Base-by-base conservation (phyloP, 2,113 vertebrate species). In the Hypocryptadius cinnamomeus region DNA sequence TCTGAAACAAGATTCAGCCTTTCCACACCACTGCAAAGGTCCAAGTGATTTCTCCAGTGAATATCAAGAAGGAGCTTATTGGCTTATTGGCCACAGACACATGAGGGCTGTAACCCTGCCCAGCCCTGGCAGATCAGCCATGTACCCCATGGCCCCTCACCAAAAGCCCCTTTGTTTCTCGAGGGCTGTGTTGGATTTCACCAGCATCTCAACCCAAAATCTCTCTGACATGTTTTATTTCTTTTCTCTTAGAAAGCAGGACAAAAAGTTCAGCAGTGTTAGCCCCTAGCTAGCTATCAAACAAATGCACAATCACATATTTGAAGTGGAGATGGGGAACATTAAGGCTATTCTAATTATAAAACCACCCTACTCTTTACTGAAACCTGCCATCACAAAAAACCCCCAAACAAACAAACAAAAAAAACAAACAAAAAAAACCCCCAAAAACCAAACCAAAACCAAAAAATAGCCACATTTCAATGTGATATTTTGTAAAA, bases 401-500 rank as follows among this genome's bases (percentile, higher is more conserved):
- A 76, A 42, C 42, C n/a, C n/a, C n/a, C n/a, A n/a, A n/a, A n/a
- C n/a, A n/a, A n/a, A n/a, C n/a, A n/a, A n/a, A n/a, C n/a, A 57
- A 47, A 35, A 63, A 45, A 6, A 57, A n/a, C 60, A n/a, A 57
- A 60, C 44, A 61, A n/a, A 71, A 39, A 45, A 2, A 54, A 35
- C n/a, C n/a, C n/a, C n/a, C n/a, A n/a, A n/a, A 10, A 64, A 65
- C 35, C 37, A 54, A 44, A n/a, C 56, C 51, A 6, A 47, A n/a
- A 71, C n/a, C 51, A 60, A 47, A 63, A 27, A 53, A 40, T 35
- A 2, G 5, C 27, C 17, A 1, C 31, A 71, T 74, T 93, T 80
- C 69, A 86, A 11, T 44, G 39, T 16, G 25, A 31, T 86, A 24
- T 47, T 82, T 83, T 83, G 54, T 66, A 59, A 96, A 93, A 91